phyloP scores from a whole-genome alignment of 2,113 vertebrate species.

The Naja naja region DNA sequence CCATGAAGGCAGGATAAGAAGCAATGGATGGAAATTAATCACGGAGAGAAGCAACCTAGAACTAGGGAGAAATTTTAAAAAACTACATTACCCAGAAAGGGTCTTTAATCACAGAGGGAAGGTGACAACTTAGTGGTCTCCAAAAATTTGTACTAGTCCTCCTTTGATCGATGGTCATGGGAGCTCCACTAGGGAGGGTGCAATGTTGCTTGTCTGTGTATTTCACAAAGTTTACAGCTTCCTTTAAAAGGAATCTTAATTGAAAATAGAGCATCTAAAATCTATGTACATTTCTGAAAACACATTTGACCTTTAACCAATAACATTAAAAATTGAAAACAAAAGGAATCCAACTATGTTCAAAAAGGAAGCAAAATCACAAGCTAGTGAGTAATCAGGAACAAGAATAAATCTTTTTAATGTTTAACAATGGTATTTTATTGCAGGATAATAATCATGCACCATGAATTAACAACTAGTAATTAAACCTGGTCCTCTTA shows the following conservation, averaged over 20 bases:
- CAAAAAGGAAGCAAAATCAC: neutral
- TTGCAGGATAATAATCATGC: neutral
- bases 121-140: neutral
- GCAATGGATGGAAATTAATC: neutral
- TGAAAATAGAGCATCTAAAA: neutral
- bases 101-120: neutral
- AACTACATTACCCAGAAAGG: neutral
- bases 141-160: neutral
- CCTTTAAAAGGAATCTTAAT: constrained; percentile 10
- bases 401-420: neutral
- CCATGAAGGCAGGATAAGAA: neutral
- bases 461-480: constrained; percentile 11
- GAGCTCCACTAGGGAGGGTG: neutral
- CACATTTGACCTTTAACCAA: constrained; percentile 9
- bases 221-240: neutral
- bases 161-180: neutral
- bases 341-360: neutral
- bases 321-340: constrained; percentile 20
- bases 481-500: neutral
- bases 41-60: neutral
- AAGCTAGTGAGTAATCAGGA: constrained; percentile 10
- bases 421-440: rapidly evolving
- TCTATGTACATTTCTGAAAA: neutral
- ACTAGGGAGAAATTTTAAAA: neutral
- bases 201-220: neutral